Evolutionary conservation across 2,888 invertebrate species (phyloP).

Genomic region (Calephelis perditalis): DNA sequence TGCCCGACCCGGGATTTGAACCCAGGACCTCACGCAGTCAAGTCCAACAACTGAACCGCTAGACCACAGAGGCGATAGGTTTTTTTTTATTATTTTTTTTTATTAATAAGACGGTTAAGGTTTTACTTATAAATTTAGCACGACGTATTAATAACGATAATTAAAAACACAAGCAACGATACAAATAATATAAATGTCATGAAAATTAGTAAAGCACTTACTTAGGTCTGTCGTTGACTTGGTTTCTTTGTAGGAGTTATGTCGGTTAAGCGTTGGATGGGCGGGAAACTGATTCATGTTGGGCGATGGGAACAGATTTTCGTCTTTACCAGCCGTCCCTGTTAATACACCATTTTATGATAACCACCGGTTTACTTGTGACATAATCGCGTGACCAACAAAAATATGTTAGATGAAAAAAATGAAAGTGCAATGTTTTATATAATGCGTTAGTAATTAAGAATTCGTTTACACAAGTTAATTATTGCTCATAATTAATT

Average conservation of each 20-base stretch:
- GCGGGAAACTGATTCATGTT: slow-evolving; percentile 52
- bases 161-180: neutral
- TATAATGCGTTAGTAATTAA: slow-evolving; percentile 1
- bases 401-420: slow-evolving; percentile 9
- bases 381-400: slow-evolving; percentile 10
- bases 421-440: slow-evolving; percentile 3
- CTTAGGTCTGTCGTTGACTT: slow-evolving; percentile 57
- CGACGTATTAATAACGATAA: too few species aligned
- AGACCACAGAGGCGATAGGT: too few species aligned
- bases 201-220: slow-evolving; percentile 41
- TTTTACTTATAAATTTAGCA: too few species aligned
- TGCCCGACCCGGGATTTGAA: too few species aligned
- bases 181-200: slow-evolving; percentile 2
- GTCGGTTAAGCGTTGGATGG: slow-evolving; percentile 59
- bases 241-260: slow-evolving; percentile 70
- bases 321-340: slow-evolving; percentile 59
- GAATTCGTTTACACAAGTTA: slow-evolving; percentile 21
- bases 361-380: slow-evolving; percentile 1
- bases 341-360: slow-evolving; percentile 35
- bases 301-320: slow-evolving; percentile 42
- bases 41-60: too few species aligned
- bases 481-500: slow-evolving; percentile 8
- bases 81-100: too few species aligned
- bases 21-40: too few species aligned
- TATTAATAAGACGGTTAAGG: too few species aligned